Evolutionary conservation across 2,797 vertebrate genomes (phyloP).

Genomic region (Hippocampus kuda): DNA sequence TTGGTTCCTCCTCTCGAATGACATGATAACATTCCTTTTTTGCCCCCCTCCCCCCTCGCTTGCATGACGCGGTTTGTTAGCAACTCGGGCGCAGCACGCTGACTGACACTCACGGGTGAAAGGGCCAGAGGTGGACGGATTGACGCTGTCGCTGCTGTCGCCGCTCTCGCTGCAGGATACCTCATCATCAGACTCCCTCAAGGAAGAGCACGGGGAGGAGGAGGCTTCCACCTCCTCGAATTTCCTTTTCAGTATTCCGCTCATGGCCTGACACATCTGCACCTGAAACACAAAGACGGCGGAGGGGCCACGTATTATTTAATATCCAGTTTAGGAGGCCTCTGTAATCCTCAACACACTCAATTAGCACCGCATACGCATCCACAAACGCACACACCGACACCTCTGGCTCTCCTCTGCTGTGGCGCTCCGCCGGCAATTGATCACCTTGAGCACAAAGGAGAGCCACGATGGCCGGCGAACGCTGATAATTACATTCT

Average conservation of each 20-base stretch:
- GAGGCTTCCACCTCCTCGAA: constrained; percentile 97
- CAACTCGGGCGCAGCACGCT: neutral
- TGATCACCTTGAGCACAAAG: constrained; percentile 63
- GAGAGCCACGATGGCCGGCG: constrained; percentile 49
- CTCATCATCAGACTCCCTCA: constrained; percentile 87
- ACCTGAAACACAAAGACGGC: constrained; percentile 55
- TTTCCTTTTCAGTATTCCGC: constrained; percentile 95
- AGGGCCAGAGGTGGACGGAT: constrained; percentile 84
- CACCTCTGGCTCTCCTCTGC: constrained; percentile 14
- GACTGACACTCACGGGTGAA: constrained; percentile 79
- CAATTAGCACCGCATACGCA: constrained; percentile 52
- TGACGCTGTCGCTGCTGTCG: constrained; percentile 95
- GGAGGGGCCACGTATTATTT: constrained; percentile 51
- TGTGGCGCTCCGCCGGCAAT: constrained; percentile 42
- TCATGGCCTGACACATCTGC: constrained; percentile 77
- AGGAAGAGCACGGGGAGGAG: constrained; percentile 85
- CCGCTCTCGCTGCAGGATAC: constrained; percentile 96
- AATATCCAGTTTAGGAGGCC: constrained; percentile 50
- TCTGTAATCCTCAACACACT: constrained; percentile 56
- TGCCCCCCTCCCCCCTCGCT: neutral
- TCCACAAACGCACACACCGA: neutral
- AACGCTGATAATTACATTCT: constrained; percentile 62
- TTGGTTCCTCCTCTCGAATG: neutral
- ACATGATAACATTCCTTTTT: neutral
- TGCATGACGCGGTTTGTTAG: neutral